Evolutionary conservation across 1,140 invertebrate genomes (phyloP), one percentile per base, ranked within the genome.

Genomic region (Lepidurus couesii): DNA sequence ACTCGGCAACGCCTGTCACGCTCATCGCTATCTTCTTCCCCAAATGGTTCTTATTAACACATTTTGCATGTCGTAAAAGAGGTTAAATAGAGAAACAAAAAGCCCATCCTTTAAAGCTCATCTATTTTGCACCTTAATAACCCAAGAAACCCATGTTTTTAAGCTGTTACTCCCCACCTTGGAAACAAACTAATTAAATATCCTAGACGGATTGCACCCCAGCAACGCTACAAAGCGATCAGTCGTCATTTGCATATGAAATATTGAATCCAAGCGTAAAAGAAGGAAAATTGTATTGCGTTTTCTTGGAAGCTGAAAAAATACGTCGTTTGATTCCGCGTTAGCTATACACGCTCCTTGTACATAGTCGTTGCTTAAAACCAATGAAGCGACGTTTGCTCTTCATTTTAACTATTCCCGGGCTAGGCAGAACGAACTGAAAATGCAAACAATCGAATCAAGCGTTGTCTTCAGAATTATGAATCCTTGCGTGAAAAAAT

Each of bases 111-210:
- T 34, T 34, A 34, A 34, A 34, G 34, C 34, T 34, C 34, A 34
- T 34, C 34, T 3, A 9, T 13, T n/a, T 65, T 65, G 5, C 53
- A 65, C 13, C 53, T 21, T 65, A 65, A 65, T 65, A 65, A 65
- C n/a, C 53, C 53, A n/a, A 13, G 16, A 65, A 65, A n/a, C 53
- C 53, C 21, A 65, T 7, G 53, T 65, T 65, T 34, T 65, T 21
- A 0, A 21, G 53, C 53, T 65, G 9, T 7, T 65, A n/a, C 53
- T 65, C n/a, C 34, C 53, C 13, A 65, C 53, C n/a, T 65, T 65
- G 53, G 53, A 65, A 65, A 65, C 53, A 21, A 21, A 21, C 53
- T 65, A 65, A 65, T 65, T 65, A 65, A 65, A 65, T 65, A 65
- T 65, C 53, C 53, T 65, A 65, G 53, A 65, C 16, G 21, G 53